A percentile compares a stretch with the other conserved stretches of the same genome.
phyloP scores from a whole-genome alignment of 2,113 vertebrate genomes.

The Ascaphus truei region DNA sequence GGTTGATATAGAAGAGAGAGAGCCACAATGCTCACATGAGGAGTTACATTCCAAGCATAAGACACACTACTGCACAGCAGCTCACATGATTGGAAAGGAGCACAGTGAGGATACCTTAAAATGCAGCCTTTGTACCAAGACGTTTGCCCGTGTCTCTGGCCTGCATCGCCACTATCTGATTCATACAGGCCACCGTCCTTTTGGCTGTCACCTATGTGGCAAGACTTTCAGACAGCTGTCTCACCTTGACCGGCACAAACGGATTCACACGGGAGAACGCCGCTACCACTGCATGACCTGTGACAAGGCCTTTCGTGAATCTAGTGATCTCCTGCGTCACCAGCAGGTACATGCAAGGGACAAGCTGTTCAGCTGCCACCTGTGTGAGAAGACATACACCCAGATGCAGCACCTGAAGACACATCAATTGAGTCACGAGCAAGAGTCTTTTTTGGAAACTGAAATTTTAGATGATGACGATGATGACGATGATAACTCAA shows the following conservation, averaged over 20 bases:
- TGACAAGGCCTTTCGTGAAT: constrained; percentile 10
- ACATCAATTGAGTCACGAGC: neutral
- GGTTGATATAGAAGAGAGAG: neutral
- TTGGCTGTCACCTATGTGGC: constrained; percentile 3
- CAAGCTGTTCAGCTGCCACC: neutral
- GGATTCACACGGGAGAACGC: constrained; percentile 53
- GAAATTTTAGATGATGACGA: neutral
- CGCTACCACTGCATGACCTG: constrained; percentile 44
- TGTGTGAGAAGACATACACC: neutral
- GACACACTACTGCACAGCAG: neutral
- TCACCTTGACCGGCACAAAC: constrained; percentile 41
- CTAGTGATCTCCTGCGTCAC: constrained; percentile 4
- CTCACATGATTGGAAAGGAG: neutral
- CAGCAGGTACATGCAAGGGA: constrained; percentile 9
- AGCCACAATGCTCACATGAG: neutral
- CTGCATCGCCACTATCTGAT: constrained; percentile 23
- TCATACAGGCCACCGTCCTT: constrained; percentile 28
- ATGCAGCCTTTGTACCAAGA: neutral
- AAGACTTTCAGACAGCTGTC: constrained; percentile 28
- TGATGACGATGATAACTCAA: constrained; percentile 6
- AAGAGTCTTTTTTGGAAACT: neutral
- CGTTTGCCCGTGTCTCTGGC: neutral
- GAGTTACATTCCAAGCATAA: neutral
- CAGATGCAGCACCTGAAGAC: neutral
- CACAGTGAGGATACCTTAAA: neutral